Evolutionary conservation across 2,113 vertebrate genomes (phyloP), one percentile per base, ranked within the genome.

Genomic region (Mungos mungo): DNA sequence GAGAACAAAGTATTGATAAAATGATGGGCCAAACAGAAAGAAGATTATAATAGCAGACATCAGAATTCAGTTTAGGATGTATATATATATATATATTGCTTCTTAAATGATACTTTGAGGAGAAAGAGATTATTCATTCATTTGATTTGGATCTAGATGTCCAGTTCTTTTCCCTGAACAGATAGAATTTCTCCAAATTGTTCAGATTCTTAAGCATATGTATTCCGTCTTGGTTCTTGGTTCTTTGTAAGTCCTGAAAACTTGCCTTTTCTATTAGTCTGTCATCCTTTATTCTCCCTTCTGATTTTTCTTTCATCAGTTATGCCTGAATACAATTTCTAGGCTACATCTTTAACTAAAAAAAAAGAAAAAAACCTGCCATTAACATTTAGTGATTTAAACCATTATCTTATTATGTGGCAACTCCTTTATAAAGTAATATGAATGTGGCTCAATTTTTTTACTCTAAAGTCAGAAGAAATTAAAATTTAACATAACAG

Each of bases 391-490:
- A 77, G 85, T 71, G 33, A 88, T 87, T 81, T 54, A 92, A 31
- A n/a, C 68, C 15, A 8, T 72, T 82, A 27, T 76, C 18, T 90
- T 83, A 25, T 84, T 69, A 50, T 35, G 10, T 92, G 54, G 33
- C 60, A 35, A n/a, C 13, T 89, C n/a, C 19, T 95, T 82, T 87
- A 29, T 91, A 65, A 63, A 50, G 3, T 41, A 69, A 33, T 27
- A 33, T 60, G n/a, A 74, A 63, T 74, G 12, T 90, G 45, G 35
- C 81, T 90, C 92, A 83, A 0, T 87, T 87, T 65, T 81, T 86
- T 11, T 41, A 87, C 33, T 90, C 54, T 90, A 60, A 96, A 96
- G 77, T 63, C 3, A 95, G 77, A 81, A 82, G 45, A 95, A 92
- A 66, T 82, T 74, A 66, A 94, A 80, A 88, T 72, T 85, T 72